phyloP scores from a whole-genome alignment of 1,140 invertebrate species.

The Temnothorax nylanderi region DNA sequence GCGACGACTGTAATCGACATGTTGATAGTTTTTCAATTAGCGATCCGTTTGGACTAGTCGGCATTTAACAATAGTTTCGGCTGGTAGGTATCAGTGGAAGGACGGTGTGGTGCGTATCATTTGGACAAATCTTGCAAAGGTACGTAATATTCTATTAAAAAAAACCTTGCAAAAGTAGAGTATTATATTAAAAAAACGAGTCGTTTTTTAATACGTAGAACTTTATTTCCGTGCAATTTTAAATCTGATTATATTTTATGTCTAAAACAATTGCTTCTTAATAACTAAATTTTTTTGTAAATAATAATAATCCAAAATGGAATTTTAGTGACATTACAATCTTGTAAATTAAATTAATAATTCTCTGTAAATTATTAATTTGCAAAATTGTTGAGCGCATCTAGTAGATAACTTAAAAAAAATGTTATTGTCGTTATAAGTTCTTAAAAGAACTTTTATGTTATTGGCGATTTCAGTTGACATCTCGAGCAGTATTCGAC shows the following conservation, averaged over 20 bases:
- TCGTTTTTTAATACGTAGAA: not conserved
- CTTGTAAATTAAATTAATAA: constrained; percentile 9
- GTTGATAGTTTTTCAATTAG: constrained; percentile 18
- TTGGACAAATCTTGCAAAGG: not conserved
- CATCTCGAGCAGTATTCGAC: not conserved
- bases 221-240: not conserved
- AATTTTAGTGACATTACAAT: not conserved
- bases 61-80: not conserved
- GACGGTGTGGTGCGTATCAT: not conserved
- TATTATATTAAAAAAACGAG: not conserved
- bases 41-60: not conserved
- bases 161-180: not conserved
- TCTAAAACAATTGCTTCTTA: not conserved
- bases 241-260: not conserved
- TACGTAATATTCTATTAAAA: not conserved
- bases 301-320: not conserved
- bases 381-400: not conserved
- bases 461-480: not conserved
- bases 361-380: not conserved
- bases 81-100: not conserved
- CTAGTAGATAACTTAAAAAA: not conserved
- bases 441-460: not conserved
- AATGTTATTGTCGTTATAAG: not conserved
- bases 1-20: not conserved
- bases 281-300: not conserved